Percentiles rank a stretch among this genome's conserved stretches.
These are phyloP conservation scores for Noctua janthina DNA, from an alignment of 2,888 invertebrate genomes.

Conservation along the genomic window DNA sequence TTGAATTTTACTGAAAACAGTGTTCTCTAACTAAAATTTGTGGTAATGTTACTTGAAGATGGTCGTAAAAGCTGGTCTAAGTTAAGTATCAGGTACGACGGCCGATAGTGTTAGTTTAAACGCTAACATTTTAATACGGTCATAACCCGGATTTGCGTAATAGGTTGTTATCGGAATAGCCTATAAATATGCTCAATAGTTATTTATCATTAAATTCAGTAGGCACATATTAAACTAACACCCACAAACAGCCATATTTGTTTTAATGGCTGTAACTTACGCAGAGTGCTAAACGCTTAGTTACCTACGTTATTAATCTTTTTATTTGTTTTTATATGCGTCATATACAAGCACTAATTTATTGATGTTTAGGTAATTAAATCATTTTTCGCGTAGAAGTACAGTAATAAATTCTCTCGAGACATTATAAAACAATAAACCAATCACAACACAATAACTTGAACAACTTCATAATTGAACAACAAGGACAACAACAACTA, in stretches of 20 bases:
- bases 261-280: background rate
- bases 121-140: background rate
- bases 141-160: constrained; percentile 23
- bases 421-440: background rate
- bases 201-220: background rate
- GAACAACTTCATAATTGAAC: constrained; percentile 8
- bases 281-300: background rate
- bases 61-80: constrained; percentile 21
- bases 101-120: background rate
- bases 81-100: background rate
- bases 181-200: background rate
- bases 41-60: constrained; percentile 10
- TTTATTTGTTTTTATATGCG: background rate
- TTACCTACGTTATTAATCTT: background rate
- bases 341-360: background rate
- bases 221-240: background rate
- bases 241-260: background rate
- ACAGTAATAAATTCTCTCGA: background rate
- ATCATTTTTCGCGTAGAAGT: no score
- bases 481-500: constrained; percentile 29
- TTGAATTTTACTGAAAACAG: constrained; percentile 21
- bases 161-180: constrained; percentile 21
- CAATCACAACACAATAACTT: constrained; percentile 4
- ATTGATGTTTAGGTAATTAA: background rate
- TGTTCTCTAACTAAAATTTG: constrained; percentile 10